These are phyloP conservation scores for Typhlichthys subterraneus DNA, from an alignment of 2,797 vertebrate genomes.

Conservation along the genomic window DNA sequence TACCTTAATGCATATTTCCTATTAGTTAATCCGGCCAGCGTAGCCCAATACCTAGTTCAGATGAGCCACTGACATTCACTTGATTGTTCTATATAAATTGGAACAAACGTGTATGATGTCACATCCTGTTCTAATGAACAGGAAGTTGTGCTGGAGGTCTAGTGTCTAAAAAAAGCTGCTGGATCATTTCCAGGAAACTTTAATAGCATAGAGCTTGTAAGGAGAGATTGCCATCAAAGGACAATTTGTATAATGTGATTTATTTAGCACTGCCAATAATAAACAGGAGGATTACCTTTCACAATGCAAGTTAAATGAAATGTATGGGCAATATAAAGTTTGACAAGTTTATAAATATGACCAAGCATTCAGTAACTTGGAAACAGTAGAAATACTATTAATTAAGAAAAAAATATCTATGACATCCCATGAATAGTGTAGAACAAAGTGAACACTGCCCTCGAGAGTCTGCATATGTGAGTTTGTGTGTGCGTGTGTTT, in stretches of 20 bases:
- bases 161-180: slow-evolving; percentile 74
- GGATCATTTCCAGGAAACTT: slow-evolving; percentile 71
- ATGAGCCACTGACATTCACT: slow-evolving; percentile 7
- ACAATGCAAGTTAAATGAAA: too few relatives aligned
- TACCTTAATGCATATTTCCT: slow-evolving; percentile 5
- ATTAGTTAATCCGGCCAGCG: too few relatives aligned
- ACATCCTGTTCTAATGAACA: slow-evolving; percentile 75
- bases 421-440: not conserved
- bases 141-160: slow-evolving; percentile 62
- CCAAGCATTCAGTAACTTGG: too few relatives aligned
- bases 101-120: slow-evolving; percentile 59
- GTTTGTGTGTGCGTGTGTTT: not conserved
- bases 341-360: too few relatives aligned
- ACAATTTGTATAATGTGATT: slow-evolving; percentile 44
- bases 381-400: too few relatives aligned
- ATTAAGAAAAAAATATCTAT: not conserved
- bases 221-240: slow-evolving; percentile 36
- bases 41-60: not conserved
- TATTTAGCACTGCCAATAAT: slow-evolving; percentile 41
- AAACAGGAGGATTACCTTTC: not conserved
- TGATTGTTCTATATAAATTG: slow-evolving; percentile 22
- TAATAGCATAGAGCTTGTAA: slow-evolving; percentile 50
- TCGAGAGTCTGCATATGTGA: not conserved
- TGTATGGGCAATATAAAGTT: too few relatives aligned
- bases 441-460: too few relatives aligned